These are phyloP conservation scores for Telmatochromis sp. DNA, from an alignment of 2,113 vertebrate species.

Conservation along the genomic window DNA sequence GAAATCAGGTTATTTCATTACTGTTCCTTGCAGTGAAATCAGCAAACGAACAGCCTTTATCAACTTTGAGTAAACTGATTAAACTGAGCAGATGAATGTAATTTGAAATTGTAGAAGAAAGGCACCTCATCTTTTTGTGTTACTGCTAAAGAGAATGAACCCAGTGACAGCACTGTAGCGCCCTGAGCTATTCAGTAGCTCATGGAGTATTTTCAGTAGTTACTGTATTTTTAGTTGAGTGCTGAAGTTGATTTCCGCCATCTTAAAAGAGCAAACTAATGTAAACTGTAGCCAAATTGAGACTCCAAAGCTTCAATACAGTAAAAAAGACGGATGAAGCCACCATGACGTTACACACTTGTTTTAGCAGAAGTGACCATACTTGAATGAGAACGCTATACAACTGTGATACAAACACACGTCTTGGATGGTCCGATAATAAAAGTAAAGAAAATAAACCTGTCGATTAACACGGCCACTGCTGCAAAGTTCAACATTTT, in stretches of 20 bases:
- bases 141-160: not conserved
- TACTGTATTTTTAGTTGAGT: not conserved
- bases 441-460: not conserved
- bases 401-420: not conserved
- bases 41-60: not conserved
- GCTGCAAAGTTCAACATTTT: not conserved
- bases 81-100: not conserved
- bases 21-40: not conserved
- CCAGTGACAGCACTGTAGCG: not conserved
- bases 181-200: not conserved
- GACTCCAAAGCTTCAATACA: not conserved
- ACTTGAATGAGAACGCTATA: not conserved
- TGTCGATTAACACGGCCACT: not conserved
- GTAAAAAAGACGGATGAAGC: fast-evolving
- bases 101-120: not conserved
- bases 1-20: not conserved
- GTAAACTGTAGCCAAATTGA: not conserved
- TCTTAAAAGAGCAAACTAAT: not conserved
- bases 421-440: not conserved
- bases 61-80: not conserved
- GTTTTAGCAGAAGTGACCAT: not conserved
- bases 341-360: not conserved
- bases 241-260: not conserved
- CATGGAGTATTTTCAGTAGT: not conserved
- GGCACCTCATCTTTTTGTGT: not conserved